Conservation (phyloP, 1,140 invertebrate genomes). For the Pygmarrhopalites habei region DNA sequence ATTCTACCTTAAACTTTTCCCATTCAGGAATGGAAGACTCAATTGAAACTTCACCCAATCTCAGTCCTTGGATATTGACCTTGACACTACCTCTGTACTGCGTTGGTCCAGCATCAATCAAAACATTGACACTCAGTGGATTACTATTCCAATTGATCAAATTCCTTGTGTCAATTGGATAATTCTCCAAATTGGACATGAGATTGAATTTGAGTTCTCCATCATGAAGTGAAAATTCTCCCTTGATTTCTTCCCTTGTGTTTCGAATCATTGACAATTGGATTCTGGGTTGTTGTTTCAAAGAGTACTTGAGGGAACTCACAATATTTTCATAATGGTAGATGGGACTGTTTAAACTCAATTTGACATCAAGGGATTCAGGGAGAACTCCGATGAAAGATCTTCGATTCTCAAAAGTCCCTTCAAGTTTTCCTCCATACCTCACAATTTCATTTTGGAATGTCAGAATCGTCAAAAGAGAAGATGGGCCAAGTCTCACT, state of each 20-base stretch:
- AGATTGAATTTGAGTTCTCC: neutral
- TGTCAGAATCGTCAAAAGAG: slow-evolving; percentile 20
- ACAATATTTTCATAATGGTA: slow-evolving; percentile 26
- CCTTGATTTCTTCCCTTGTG: slow-evolving; percentile 15
- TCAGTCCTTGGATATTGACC: slow-evolving; percentile 17
- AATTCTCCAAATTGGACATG: slow-evolving; percentile 2
- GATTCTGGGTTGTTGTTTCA: neutral
- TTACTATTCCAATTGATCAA: neutral
- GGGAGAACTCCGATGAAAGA: neutral
- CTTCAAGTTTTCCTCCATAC: slow-evolving; percentile 32
- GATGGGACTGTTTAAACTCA: slow-evolving; percentile 35
- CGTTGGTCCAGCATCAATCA: neutral
- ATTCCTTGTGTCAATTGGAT: slow-evolving; percentile 4
- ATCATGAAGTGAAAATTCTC: neutral
- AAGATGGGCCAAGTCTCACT: neutral
- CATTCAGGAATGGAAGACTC: slow-evolving; percentile 3
- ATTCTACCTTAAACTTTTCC: slow-evolving; percentile 14
- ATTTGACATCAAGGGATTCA: neutral
- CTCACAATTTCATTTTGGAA: slow-evolving; percentile 37
- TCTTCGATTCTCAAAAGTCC: slow-evolving; percentile 11
- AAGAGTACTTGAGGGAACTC: neutral
- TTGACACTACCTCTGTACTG: neutral
- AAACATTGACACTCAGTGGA: neutral
- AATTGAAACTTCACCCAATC: slow-evolving; percentile 11
- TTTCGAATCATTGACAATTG: slow-evolving; percentile 15